Base-by-base conservation (phyloP, 2,113 vertebrate species). In the Epinephelus fuscoguttatus region DNA sequence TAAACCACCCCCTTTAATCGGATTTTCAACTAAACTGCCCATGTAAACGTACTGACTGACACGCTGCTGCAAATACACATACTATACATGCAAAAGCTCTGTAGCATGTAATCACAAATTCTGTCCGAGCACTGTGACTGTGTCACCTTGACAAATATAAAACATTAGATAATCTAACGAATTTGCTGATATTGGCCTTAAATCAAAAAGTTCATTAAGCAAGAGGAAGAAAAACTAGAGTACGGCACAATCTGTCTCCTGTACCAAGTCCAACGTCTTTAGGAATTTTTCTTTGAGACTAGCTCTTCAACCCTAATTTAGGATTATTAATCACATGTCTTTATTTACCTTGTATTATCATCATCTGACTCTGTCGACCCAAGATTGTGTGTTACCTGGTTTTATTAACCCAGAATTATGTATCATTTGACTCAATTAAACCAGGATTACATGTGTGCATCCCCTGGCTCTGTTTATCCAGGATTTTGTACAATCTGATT, bases 91-190 rank as follows among this genome's bases (percentile, higher is more conserved):
- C 12, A 27, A 15, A 55, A 25, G 8, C 5, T 27, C 1, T 49
- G 49, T 49, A 42, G 73, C 8, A 0, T 42, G 13, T 70, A 37
- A 55, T 47, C 23, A 53, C 57, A 49, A 5, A 70, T 30, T 67
- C 50, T 3, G 49, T 33, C 5, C 21, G 25, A 45, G 37, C 56
- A 47, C 37, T 47, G 47, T 23, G 37, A 69, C 33, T 49, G 25
- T 50, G 40, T 77, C 67, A 82, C 60, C 68, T 72, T 60, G 53
- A 27, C 4, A 11, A 67, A 63, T n/a, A 53, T 25, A 11, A 56
- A 52, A 60, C 17, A 3, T 52, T 17, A 17, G 40, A 52, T 11
- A 25, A 56, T 47, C 50, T 4, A n/a, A 70, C 21, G 42, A 45
- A 47, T 77, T 47, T 59, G 52, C 61, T 66, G 25, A 57, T 59